phyloP scores from a whole-genome alignment of 2,113 vertebrate species.

The Atlantisia rogersi region DNA sequence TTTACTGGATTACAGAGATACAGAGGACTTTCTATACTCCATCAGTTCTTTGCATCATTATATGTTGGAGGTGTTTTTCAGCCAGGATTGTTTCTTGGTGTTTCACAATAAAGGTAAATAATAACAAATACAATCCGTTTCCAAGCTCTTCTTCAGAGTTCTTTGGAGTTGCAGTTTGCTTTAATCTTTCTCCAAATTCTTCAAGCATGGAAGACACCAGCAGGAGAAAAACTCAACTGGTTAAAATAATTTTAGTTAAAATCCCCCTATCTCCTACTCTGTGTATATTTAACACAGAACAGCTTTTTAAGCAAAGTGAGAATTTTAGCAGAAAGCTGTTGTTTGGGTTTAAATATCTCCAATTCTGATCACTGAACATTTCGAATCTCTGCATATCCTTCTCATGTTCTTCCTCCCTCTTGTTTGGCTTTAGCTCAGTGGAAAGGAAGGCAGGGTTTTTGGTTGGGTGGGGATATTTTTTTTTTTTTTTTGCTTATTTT shows the following conservation, averaged over 20 bases:
- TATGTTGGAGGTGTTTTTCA: not conserved
- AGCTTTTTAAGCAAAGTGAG: slow-evolving; percentile 40
- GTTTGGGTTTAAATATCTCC: slow-evolving; percentile 64
- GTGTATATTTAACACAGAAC: not conserved
- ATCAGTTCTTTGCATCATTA: not conserved
- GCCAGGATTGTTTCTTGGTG: not conserved
- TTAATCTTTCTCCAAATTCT: not conserved
- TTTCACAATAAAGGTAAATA: not conserved
- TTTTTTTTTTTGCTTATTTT: not conserved
- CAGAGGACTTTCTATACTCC: not conserved
- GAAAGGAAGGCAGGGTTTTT: not conserved
- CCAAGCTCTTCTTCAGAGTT: not conserved
- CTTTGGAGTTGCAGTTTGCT: not conserved
- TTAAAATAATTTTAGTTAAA: not conserved
- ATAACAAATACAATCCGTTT: not conserved
- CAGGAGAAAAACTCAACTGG: not conserved
- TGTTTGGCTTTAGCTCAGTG: not conserved
- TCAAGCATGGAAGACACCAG: not conserved
- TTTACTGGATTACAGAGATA: not conserved
- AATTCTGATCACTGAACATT: slow-evolving; percentile 34
- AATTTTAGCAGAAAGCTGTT: slow-evolving; percentile 54
- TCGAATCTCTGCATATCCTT: not conserved
- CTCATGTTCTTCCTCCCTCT: not conserved
- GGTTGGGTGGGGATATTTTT: not conserved
- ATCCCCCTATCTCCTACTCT: slow-evolving; percentile 1